Evolutionary conservation across 2,797 vertebrate species (phyloP).

Genomic region (Cyclura pinguis): DNA sequence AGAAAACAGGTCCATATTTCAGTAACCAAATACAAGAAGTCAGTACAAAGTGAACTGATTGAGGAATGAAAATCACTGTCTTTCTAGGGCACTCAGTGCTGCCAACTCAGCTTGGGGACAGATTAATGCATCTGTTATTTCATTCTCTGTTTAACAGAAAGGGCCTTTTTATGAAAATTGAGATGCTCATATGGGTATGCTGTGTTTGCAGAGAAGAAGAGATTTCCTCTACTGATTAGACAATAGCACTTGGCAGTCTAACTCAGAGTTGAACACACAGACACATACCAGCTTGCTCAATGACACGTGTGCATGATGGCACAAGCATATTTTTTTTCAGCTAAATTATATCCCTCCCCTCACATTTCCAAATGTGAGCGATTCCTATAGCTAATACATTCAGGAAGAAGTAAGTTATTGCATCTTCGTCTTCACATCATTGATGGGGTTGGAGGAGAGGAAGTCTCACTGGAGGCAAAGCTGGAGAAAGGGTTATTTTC

Average conservation of each 20-base stretch:
- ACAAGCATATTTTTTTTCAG: conserved; percentile 65
- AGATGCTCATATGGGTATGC: conserved; percentile 41
- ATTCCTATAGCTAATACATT: conserved; percentile 44
- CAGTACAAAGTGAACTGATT: conserved; percentile 28
- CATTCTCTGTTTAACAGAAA: conserved; percentile 43
- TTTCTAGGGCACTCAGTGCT: neutral
- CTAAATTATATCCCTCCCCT: conserved; percentile 52
- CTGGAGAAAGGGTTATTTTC: neutral
- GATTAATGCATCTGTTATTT: neutral
- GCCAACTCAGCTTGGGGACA: conserved; percentile 26
- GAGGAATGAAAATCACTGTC: neutral
- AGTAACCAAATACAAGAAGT: conserved; percentile 32
- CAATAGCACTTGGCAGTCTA: conserved; percentile 61
- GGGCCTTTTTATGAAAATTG: conserved; percentile 51
- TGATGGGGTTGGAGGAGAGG: conserved; percentile 12
- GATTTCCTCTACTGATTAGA: conserved; percentile 57
- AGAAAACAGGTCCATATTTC: conserved; percentile 47
- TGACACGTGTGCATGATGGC: conserved; percentile 41
- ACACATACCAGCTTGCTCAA: conserved; percentile 14
- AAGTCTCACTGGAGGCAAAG: neutral
- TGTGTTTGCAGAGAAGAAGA: conserved; percentile 60
- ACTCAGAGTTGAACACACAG: conserved; percentile 31
- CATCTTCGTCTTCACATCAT: conserved; percentile 31
- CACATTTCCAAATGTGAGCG: neutral
- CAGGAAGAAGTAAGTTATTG: conserved; percentile 49